Percentiles rank a stretch among this genome's conserved stretches.
Conservation (phyloP, 2,797 vertebrate genomes). For the Meda fulgida region DNA sequence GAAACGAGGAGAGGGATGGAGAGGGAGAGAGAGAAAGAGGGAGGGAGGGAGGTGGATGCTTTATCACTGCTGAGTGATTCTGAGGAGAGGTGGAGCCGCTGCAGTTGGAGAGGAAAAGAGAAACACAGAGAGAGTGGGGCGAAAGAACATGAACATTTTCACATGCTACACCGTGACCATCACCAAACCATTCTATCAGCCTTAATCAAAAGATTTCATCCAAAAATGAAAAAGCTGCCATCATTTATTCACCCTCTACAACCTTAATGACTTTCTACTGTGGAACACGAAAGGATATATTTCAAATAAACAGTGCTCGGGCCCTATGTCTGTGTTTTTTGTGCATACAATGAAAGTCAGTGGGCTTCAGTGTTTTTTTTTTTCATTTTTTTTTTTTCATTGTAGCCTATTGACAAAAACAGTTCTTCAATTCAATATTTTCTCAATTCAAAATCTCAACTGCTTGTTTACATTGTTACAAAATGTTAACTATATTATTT, state of each 20-base stretch:
- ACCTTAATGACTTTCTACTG: neutral
- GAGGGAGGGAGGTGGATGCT: conserved; percentile 54
- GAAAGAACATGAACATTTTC: conserved; percentile 1
- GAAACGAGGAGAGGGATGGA: conserved; percentile 56
- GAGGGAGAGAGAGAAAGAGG: neutral
- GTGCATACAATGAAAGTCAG: neutral
- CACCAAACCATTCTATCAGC: neutral
- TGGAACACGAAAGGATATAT: neutral
- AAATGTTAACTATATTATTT: neutral
- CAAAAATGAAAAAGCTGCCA: neutral
- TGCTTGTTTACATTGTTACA: neutral
- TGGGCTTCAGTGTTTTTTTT: neutral
- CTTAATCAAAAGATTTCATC: neutral
- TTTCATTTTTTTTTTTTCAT: neutral
- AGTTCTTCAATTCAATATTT: neutral
- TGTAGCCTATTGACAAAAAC: neutral
- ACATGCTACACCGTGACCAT: conserved; percentile 11
- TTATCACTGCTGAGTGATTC: conserved; percentile 63
- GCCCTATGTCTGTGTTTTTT: neutral
- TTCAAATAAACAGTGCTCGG: neutral
- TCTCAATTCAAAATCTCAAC: neutral
- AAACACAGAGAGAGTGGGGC: conserved; percentile 1
- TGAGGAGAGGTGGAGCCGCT: conserved; percentile 63
- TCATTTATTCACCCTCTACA: neutral
- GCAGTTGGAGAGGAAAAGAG: conserved; percentile 56